phyloP scores from a whole-genome alignment of 2,888 invertebrate genomes.

The Acheta domesticus region DNA sequence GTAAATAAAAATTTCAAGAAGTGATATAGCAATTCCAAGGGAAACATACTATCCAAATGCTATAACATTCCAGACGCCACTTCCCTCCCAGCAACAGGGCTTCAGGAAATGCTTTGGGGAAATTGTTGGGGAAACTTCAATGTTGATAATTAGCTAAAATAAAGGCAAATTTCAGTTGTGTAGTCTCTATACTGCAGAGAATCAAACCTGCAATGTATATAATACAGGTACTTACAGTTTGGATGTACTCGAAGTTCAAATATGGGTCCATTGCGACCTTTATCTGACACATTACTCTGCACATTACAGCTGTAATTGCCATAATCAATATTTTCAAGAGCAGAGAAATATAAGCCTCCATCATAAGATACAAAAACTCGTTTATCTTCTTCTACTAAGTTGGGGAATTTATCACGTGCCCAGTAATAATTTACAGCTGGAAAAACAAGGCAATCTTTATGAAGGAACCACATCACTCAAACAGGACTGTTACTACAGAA shows the following conservation, averaged over 20 bases:
- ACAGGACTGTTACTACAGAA: neutral
- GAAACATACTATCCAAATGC: conserved; percentile 84
- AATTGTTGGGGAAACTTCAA: conserved; percentile 88
- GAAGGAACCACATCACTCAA: neutral
- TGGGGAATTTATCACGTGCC: conserved; percentile 85
- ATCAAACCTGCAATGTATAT: neutral
- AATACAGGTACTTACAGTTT: conserved; percentile 58
- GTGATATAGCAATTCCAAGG: neutral
- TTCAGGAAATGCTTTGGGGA: conserved; percentile 93
- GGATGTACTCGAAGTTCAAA: conserved; percentile 78
- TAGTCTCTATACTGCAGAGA: neutral
- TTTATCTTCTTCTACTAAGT: conserved; percentile 89
- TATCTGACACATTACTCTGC: conserved; percentile 79
- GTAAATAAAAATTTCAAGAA: neutral
- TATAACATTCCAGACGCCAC: conserved; percentile 87
- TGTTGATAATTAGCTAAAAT: conserved; percentile 77
- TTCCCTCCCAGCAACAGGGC: conserved; percentile 87
- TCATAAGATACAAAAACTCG: conserved; percentile 91
- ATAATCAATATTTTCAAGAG: conserved; percentile 83
- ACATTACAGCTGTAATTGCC: conserved; percentile 91
- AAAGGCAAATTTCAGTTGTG: neutral
- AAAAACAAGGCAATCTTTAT: conserved; percentile 23
- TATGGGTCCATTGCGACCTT: conserved; percentile 86
- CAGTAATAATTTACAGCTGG: conserved; percentile 80
- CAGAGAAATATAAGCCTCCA: conserved; percentile 92